Conservation (phyloP, 2,113 vertebrate genomes). For the Cyanoramphus novaezelandiae region DNA sequence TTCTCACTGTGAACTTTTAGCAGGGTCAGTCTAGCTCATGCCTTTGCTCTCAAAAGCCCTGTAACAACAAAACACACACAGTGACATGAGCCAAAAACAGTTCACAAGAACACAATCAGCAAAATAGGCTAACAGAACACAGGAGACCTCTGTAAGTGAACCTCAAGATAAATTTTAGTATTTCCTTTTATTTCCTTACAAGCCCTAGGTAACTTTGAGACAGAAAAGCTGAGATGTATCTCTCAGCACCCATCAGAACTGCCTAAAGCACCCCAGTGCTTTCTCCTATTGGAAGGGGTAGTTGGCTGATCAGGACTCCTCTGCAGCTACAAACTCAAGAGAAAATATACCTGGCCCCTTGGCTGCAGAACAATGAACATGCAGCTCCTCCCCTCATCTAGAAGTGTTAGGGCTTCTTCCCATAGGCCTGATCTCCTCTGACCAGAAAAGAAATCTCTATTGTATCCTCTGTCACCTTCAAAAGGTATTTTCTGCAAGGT, state of each 20-base stretch:
- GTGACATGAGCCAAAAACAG: not conserved
- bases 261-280: not conserved
- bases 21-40: not conserved
- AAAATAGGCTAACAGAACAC: not conserved
- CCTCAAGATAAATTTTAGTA: not conserved
- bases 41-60: not conserved
- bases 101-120: not conserved
- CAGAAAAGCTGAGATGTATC: not conserved
- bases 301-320: not conserved
- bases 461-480: not conserved
- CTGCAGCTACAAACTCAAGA: not conserved
- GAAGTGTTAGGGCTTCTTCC: not conserved
- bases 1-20: not conserved
- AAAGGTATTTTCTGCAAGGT: not conserved
- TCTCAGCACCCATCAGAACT: not conserved
- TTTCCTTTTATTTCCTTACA: not conserved
- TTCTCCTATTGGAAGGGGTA: not conserved
- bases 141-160: not conserved
- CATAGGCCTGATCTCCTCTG: not conserved
- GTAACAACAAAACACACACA: not conserved
- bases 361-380: not conserved
- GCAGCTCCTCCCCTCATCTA: rapidly evolving
- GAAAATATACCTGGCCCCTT: not conserved
- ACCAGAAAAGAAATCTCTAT: not conserved
- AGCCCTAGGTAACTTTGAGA: not conserved